phyloP scores from a whole-genome alignment of 2,113 vertebrate genomes.

The Trinectes maculatus region DNA sequence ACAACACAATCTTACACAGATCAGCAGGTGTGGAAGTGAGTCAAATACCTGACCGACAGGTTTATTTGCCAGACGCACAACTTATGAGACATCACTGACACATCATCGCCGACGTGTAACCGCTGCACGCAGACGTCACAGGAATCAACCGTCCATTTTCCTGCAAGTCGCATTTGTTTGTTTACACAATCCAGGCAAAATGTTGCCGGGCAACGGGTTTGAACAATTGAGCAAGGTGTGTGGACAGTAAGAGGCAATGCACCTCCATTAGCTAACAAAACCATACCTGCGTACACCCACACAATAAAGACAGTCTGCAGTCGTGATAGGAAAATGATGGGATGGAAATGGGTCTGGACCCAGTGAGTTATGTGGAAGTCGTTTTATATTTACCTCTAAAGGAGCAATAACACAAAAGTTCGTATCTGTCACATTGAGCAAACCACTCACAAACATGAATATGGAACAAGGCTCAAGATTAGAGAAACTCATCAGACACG shows the following conservation, averaged over 20 bases:
- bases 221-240: constrained; percentile 21
- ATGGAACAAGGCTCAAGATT: too few species aligned
- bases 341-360: too few species aligned
- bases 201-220: constrained; percentile 65
- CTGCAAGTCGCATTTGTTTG: constrained; percentile 28
- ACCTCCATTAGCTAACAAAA: constrained; percentile 51
- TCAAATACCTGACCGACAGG: constrained; percentile 17
- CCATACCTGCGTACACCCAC: constrained; percentile 33
- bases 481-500: too few species aligned
- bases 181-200: constrained; percentile 34
- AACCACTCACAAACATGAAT: too few species aligned
- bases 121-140: neutral
- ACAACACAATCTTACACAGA: neutral
- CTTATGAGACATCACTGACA: neutral
- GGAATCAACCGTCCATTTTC: neutral
- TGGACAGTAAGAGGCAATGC: constrained; percentile 21
- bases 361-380: too few species aligned
- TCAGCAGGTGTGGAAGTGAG: constrained; percentile 11
- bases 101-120: neutral
- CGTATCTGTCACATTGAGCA: too few species aligned
- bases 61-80: constrained; percentile 9
- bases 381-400: too few species aligned
- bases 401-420: too few species aligned
- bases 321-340: too few species aligned
- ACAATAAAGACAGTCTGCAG: constrained; percentile 20